Percentiles rank a stretch among this genome's conserved stretches.
phyloP scores from a whole-genome alignment of 2,797 vertebrate species.

The Scolopax bukidnonensis region DNA sequence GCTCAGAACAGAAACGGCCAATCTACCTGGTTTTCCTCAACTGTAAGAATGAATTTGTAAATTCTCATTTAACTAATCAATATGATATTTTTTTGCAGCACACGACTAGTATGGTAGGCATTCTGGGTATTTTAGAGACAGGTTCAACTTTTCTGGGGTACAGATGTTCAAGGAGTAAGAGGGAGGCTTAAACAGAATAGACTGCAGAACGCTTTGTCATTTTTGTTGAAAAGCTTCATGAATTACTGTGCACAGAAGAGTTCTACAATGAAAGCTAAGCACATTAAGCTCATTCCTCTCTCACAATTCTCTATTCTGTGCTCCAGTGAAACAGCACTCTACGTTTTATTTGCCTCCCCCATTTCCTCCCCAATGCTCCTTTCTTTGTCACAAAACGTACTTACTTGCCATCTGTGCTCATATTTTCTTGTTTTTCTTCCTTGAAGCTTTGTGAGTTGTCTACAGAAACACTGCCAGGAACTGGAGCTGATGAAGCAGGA shows the following conservation, averaged over 20 bases:
- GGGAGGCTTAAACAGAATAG: background rate
- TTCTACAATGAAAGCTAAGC: conserved; percentile 34
- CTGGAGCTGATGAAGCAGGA: conserved; percentile 61
- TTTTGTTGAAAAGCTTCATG: conserved; percentile 12
- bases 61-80: background rate
- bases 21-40: background rate
- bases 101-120: background rate
- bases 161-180: background rate
- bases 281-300: conserved; percentile 23
- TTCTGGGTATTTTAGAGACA: background rate
- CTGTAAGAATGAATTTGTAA: background rate
- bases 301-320: conserved; percentile 34
- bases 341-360: conserved; percentile 14
- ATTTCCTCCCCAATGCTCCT: conserved; percentile 26
- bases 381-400: conserved; percentile 77
- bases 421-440: conserved; percentile 83
- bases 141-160: background rate
- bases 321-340: conserved; percentile 34
- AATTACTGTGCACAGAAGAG: conserved; percentile 19
- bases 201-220: background rate
- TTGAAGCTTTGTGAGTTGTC: conserved; percentile 70
- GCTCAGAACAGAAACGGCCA: background rate
- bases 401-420: conserved; percentile 91
- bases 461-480: conserved; percentile 67
- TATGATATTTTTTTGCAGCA: background rate